phyloP scores from a whole-genome alignment of 2,113 vertebrate genomes.

The Falcunculus frontatus region DNA sequence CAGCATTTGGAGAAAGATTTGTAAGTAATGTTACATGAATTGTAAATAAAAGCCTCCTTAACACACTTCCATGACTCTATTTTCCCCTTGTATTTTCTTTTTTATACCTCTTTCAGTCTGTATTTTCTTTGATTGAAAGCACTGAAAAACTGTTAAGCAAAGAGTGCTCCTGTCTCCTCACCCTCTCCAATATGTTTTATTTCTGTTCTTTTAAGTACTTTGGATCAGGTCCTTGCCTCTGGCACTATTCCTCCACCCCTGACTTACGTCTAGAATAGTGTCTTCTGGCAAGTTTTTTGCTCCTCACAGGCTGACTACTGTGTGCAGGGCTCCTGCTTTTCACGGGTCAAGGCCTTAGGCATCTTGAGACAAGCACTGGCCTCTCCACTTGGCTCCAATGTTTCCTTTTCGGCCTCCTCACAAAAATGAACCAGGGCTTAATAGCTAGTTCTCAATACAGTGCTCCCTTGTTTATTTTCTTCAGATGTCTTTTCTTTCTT shows the following conservation, averaged over 20 bases:
- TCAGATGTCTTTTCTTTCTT: background rate
- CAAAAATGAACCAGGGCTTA: background rate
- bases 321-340: background rate
- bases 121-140: background rate
- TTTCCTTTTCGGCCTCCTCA: background rate
- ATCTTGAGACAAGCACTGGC: background rate
- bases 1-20: background rate
- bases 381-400: background rate
- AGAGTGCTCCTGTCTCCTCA: background rate
- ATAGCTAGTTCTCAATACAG: background rate
- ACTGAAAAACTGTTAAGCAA: background rate
- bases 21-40: background rate
- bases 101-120: background rate
- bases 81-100: background rate
- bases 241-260: background rate
- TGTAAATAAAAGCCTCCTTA: background rate
- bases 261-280: background rate
- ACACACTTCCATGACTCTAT: background rate
- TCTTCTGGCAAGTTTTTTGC: background rate
- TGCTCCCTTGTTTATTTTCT: slow-evolving; percentile 14
- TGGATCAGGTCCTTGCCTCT: background rate
- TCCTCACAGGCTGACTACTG: slow-evolving; percentile 2
- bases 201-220: slow-evolving; percentile 10
- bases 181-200: background rate
- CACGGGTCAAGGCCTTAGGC: background rate